Evolutionary conservation across 2,797 vertebrate genomes (phyloP).

Genomic region (Chiroxiphia lanceolata): DNA sequence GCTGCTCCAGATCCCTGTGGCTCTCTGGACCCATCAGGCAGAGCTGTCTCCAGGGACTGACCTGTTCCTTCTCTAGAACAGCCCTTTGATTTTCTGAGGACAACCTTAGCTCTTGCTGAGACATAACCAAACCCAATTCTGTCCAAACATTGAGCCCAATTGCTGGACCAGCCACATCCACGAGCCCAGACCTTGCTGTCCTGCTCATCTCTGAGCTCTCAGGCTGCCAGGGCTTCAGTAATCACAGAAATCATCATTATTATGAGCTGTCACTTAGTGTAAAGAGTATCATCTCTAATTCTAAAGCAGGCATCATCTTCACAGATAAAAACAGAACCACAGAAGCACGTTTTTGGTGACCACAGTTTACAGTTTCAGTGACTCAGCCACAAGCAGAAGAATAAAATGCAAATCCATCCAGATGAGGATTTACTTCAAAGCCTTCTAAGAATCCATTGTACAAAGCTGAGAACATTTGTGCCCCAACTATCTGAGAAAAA

Average conservation of each 20-base stretch:
- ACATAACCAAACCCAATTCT: not conserved
- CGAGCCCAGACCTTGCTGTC: not conserved
- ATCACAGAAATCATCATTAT: not conserved
- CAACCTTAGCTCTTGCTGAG: not conserved
- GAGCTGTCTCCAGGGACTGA: not conserved
- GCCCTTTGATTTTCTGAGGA: not conserved
- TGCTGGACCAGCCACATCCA: not conserved
- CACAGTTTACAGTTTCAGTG: not conserved
- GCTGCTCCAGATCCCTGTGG: not conserved
- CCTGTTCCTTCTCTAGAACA: not conserved
- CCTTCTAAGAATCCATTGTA: not conserved
- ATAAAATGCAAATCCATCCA: not conserved
- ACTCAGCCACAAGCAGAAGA: not conserved
- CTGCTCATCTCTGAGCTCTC: not conserved
- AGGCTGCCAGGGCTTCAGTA: not conserved
- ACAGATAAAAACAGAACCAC: not conserved
- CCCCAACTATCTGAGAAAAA: not conserved
- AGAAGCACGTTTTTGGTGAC: not conserved
- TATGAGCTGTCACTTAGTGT: not conserved
- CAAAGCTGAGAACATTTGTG: not conserved
- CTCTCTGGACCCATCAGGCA: not conserved
- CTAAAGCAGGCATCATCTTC: not conserved
- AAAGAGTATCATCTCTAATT: not conserved
- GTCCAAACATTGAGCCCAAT: fast-evolving
- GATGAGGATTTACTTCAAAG: not conserved